Evolutionary conservation across 2,888 invertebrate species (phyloP).

Genomic region (Clistopyga incitator): DNA sequence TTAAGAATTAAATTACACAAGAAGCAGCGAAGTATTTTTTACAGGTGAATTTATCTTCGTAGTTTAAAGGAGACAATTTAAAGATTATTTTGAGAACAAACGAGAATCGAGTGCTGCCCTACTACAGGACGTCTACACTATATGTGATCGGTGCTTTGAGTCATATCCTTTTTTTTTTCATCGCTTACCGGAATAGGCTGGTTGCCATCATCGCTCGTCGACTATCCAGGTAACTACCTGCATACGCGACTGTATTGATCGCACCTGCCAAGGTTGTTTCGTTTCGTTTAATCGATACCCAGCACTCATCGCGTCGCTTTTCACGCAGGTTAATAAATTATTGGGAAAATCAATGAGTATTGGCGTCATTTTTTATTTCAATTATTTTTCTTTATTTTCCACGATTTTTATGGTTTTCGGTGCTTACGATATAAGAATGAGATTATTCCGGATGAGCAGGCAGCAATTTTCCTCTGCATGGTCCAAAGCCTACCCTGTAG

Average conservation of each 20-base stretch:
- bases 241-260: conserved; percentile 69
- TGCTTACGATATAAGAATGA: not conserved
- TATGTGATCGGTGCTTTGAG: conserved; percentile 12
- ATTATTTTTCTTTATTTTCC: conserved; percentile 26
- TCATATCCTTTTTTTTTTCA: conserved; percentile 36
- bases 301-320: conserved; percentile 22
- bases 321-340: conserved; percentile 43
- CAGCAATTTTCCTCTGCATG: conserved; percentile 94
- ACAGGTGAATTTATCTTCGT: not conserved
- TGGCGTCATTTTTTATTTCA: conserved; percentile 17
- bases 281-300: conserved; percentile 67
- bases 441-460: conserved; percentile 85
- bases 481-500: conserved; percentile 96
- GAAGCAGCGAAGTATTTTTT: not conserved
- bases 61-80: not conserved
- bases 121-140: not conserved
- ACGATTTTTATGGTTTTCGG: conserved; percentile 36
- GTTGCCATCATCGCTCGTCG: conserved; percentile 75
- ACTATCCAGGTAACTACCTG: conserved; percentile 70
- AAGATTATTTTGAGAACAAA: not conserved
- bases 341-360: not conserved
- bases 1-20: too few species aligned
- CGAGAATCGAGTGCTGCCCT: not conserved
- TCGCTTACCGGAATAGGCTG: conserved; percentile 76
- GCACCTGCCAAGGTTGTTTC: conserved; percentile 56